These are phyloP conservation scores for Caenorhabditis tropicalis DNA, from an alignment of 1,140 invertebrate species.

Conservation along the genomic window DNA sequence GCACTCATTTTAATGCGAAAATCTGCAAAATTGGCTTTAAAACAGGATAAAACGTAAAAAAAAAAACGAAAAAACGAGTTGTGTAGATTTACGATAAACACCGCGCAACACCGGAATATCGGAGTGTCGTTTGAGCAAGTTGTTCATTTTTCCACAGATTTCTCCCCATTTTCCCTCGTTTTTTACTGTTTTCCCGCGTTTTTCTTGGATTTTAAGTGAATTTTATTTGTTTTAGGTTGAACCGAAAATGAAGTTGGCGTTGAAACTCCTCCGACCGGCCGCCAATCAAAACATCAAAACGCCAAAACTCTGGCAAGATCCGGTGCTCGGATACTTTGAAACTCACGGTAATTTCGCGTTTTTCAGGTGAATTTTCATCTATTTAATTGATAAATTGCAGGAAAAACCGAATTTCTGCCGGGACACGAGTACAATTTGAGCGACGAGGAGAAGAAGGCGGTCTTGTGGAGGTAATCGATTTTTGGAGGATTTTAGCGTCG, in stretches of 20 bases:
- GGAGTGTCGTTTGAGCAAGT: constrained; percentile 39
- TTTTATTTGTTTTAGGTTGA: constrained; percentile 14
- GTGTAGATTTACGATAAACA: constrained; percentile 35
- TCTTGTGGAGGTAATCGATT: constrained; percentile 61
- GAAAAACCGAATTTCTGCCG: constrained; percentile 69
- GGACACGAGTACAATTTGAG: constrained; percentile 71
- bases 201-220: neutral
- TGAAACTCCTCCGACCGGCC: constrained; percentile 67
- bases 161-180: neutral
- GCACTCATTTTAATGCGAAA: neutral
- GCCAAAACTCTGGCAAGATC: constrained; percentile 70
- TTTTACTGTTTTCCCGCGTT: too few relatives aligned
- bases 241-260: constrained; percentile 63
- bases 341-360: constrained; percentile 61
- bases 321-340: constrained; percentile 70
- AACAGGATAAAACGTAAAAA: neutral
- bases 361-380: neutral
- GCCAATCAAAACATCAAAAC: constrained; percentile 69
- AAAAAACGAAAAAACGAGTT: neutral
- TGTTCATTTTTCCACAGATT: neutral
- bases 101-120: neutral
- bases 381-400: constrained; percentile 26
- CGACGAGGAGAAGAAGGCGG: constrained; percentile 71
- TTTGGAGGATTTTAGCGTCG: neutral
- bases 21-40: neutral